A percentile compares a stretch with the other conserved stretches of the same genome.
These are phyloP conservation scores for Ctenodactylus gundi DNA, from an alignment of 2,113 vertebrate species.

Conservation along the genomic window DNA sequence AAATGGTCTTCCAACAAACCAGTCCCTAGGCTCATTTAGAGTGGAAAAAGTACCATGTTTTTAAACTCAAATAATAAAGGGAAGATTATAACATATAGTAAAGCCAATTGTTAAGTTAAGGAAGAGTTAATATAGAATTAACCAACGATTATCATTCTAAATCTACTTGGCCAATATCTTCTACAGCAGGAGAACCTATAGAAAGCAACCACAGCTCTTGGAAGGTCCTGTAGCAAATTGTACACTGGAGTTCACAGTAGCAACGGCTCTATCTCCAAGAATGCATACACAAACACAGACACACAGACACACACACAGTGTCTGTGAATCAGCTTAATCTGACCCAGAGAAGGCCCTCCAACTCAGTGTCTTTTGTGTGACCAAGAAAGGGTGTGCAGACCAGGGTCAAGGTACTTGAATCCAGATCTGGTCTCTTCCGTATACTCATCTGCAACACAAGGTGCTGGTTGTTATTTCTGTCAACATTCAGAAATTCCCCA, in stretches of 20 bases:
- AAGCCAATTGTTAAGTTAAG: neutral
- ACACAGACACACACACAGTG: neutral
- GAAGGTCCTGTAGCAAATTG: neutral
- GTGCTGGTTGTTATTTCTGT: neutral
- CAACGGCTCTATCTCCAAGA: too few species aligned
- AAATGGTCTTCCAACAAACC: too few species aligned
- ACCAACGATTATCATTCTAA: neutral
- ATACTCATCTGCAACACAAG: neutral
- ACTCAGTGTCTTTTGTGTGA: neutral
- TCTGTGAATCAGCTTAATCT: neutral
- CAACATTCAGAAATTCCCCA: neutral
- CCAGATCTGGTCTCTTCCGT: neutral
- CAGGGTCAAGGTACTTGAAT: neutral
- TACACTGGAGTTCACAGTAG: neutral
- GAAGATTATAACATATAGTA: neutral
- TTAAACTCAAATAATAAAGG: neutral
- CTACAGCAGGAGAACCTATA: neutral
- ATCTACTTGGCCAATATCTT: neutral
- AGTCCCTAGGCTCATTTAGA: rapidly evolving
- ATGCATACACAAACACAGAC: too few species aligned
- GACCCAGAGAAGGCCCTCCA: neutral
- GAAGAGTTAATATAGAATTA: neutral
- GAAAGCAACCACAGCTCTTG: neutral
- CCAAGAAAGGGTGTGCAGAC: neutral
- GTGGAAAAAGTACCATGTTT: neutral